phyloP scores from a whole-genome alignment of 2,888 invertebrate species.

The Euzophera pinguis region DNA sequence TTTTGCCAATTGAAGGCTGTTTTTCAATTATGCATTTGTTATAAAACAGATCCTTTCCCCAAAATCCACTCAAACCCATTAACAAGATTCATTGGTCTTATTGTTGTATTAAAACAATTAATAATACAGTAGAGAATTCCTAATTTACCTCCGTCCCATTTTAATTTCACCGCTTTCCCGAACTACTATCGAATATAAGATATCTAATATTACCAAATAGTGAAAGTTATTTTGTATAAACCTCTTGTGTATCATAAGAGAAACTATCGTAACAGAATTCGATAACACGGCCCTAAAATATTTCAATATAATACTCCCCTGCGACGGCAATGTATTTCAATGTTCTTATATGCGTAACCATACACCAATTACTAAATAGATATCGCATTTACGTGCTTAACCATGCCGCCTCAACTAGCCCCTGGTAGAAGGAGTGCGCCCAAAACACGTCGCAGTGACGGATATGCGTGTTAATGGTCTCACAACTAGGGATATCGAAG shows the following conservation, averaged over 20 bases:
- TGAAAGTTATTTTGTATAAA: background rate
- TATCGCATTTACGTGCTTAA: too few relatives aligned
- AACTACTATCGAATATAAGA: background rate
- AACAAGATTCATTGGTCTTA: too few relatives aligned
- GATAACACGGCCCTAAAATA: constrained; percentile 1
- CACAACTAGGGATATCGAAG: too few relatives aligned
- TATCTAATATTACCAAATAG: background rate
- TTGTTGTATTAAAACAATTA: too few relatives aligned
- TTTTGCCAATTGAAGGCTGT: too few relatives aligned
- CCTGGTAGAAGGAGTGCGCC: too few relatives aligned
- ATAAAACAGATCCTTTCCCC: too few relatives aligned
- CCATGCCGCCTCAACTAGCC: too few relatives aligned
- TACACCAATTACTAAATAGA: background rate
- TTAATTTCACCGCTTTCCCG: background rate
- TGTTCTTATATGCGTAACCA: background rate
- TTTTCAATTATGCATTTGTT: too few relatives aligned
- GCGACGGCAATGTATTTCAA: background rate
- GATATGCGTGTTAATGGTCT: too few relatives aligned
- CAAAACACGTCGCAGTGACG: too few relatives aligned
- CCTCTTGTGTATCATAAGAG: background rate
- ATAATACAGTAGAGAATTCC: background rate
- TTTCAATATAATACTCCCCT: constrained; percentile 5
- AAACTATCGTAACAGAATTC: background rate
- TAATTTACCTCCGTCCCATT: background rate
- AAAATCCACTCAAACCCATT: too few relatives aligned